Percentiles rank a stretch among this genome's conserved stretches.
These are phyloP conservation scores for Dinocampus coccinellae DNA, from an alignment of 2,888 invertebrate species.

Conservation along the genomic window DNA sequence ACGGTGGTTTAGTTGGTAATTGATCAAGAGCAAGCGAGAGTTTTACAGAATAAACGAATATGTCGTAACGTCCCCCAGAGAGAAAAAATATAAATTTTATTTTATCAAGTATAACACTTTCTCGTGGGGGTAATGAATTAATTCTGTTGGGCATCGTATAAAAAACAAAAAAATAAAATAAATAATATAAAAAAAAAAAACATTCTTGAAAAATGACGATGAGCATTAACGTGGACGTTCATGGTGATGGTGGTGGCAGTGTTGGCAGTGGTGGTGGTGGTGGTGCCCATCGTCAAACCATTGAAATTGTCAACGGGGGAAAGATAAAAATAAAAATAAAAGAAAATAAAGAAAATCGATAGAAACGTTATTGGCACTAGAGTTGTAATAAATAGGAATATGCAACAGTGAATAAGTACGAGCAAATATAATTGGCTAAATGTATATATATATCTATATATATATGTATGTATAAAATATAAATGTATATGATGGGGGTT, in stretches of 20 bases:
- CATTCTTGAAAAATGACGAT: conserved; percentile 34
- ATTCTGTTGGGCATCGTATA: conserved; percentile 35
- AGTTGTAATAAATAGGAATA: not conserved
- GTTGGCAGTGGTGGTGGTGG: not conserved
- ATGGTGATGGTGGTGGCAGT: not conserved
- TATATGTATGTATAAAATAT: not conserved
- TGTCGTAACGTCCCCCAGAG: conserved; percentile 43
- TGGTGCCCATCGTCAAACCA: not conserved
- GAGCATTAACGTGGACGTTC: no score
- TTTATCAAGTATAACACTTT: conserved; percentile 47
- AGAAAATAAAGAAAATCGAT: conserved; percentile 10
- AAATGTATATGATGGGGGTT: conserved; percentile 18
- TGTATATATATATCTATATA: conserved; percentile 17
- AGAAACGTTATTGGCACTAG: not conserved
- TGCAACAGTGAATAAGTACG: not conserved
- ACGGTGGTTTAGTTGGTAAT: conserved; percentile 38
- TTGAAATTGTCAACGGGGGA: conserved; percentile 11
- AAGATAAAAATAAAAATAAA: not conserved
- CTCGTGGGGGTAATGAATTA: conserved; percentile 49
- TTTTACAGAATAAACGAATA: conserved; percentile 29
- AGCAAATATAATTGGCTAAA: conserved; percentile 21
- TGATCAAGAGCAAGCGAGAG: conserved; percentile 35
- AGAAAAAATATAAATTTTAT: conserved; percentile 44
- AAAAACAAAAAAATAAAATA: no score
- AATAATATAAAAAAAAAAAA: no score